Base-by-base conservation (phyloP, 2,113 vertebrate genomes). In the Campylomormyrus tamandua region DNA sequence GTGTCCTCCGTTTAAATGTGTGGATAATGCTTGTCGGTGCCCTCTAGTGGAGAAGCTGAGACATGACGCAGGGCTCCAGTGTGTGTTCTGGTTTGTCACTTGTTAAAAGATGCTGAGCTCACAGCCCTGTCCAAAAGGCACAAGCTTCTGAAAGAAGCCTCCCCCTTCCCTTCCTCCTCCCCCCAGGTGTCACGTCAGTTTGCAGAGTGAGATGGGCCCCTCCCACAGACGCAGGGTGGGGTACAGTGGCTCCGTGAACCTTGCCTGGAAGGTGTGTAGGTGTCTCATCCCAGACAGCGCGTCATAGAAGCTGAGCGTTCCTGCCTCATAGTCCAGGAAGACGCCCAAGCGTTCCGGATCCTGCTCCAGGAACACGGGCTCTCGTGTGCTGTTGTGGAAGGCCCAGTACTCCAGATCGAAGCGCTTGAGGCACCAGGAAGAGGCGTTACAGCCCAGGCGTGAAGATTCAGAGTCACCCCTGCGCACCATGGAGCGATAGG, bases 331-430 rank as follows among this genome's bases (percentile, higher is more conserved):
- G 91, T 96, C 95, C 87, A 96, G 91, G 89, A 95, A 95, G 91
- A 96, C 24, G 0, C 95, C 95, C 31, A 94, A 89, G 7, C 91
- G 48, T 24, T 95, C 93, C 0, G 95, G 95, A 87, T 96, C 93
- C 1, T 94, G 17, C 15, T 92, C 92, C 88, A 90, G 86, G 0
- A 1, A 17, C 56, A 96, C 89, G 0, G 92, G 94, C 88, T 91
- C 93, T 90, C 95, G 95, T 7, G 95, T 95, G 42, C 95, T 93
- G 56, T 95, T 95, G 62, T 96, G 96, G 92, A 96, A 97, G 46
- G 95, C 95, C 95, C 95, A 96, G 91, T 95, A 95, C 85, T 96
- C 95, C 13, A 95, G 42, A 56, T 95, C 95, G 91, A 92, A 96
- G 85, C 94, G 94, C 90, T 96, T 96, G 9, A 96, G 92, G 91